Evolutionary conservation across 2,888 invertebrate species (phyloP).

Genomic region (Autographa pulchrina): DNA sequence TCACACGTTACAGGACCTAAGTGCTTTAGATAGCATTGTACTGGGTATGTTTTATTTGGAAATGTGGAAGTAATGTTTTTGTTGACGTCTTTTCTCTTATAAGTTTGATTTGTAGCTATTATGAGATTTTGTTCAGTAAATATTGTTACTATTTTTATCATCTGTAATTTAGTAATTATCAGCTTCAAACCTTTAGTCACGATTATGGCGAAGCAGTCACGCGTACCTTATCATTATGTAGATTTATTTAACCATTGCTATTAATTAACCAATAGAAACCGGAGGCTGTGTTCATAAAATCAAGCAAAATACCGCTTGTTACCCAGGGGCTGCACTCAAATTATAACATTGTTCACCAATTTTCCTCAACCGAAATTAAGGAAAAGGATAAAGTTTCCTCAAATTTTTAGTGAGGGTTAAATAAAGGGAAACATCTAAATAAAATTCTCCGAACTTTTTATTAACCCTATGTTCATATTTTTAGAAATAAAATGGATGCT

Average conservation of each 20-base stretch:
- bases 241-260: background rate
- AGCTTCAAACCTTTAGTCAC: background rate
- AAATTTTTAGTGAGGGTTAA: background rate
- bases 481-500: constrained; percentile 32
- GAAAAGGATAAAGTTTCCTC: background rate
- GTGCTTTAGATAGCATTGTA: too few species aligned
- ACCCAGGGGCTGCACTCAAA: background rate
- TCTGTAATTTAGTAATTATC: background rate
- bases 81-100: too few species aligned
- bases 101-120: too few species aligned
- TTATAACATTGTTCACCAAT: background rate
- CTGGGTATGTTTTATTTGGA: too few species aligned
- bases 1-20: too few species aligned
- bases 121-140: too few species aligned
- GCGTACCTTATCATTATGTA: background rate
- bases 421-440: background rate
- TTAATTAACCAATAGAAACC: background rate
- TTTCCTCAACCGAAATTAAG: constrained; percentile 1
- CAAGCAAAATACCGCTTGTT: background rate
- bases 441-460: background rate
- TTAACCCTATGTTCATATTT: background rate
- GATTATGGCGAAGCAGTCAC: background rate
- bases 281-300: background rate
- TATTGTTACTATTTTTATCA: too few species aligned
- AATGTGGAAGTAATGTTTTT: too few species aligned